These are phyloP conservation scores for Typhlomys cinereus DNA, from an alignment of 2,113 vertebrate genomes.

Conservation along the genomic window DNA sequence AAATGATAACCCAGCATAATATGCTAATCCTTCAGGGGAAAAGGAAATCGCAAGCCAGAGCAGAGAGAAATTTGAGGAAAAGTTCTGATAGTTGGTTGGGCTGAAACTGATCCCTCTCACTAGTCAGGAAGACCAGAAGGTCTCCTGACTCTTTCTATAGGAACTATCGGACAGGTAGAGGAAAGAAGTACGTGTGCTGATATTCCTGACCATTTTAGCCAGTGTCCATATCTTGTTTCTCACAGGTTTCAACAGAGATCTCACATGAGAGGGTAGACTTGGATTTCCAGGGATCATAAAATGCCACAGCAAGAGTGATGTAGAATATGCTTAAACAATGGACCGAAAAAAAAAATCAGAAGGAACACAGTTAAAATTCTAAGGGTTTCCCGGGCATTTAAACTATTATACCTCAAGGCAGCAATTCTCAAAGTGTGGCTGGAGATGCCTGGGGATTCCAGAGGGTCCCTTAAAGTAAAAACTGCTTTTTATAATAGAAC, in stretches of 20 bases:
- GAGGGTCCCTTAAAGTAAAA: constrained; percentile 38
- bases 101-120: not conserved
- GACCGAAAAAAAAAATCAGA: not conserved
- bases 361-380: constrained; percentile 3
- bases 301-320: constrained; percentile 49
- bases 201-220: not conserved
- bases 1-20: not conserved
- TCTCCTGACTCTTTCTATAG: not conserved
- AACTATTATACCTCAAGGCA: not conserved
- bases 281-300: not conserved
- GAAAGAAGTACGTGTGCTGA: not conserved
- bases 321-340: not conserved
- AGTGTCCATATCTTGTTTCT: not conserved
- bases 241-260: not conserved
- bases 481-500: constrained; percentile 7
- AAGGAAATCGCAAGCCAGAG: not conserved
- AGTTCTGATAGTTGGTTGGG: not conserved
- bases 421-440: constrained; percentile 28
- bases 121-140: not conserved
- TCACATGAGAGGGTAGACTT: not conserved
- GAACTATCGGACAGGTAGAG: not conserved
- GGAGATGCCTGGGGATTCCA: not conserved
- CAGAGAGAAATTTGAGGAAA: not conserved
- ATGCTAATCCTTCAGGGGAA: not conserved
- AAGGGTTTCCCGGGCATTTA: constrained; percentile 27